Conservation (phyloP, 2,797 vertebrate genomes). For the Cygnus olor region DNA sequence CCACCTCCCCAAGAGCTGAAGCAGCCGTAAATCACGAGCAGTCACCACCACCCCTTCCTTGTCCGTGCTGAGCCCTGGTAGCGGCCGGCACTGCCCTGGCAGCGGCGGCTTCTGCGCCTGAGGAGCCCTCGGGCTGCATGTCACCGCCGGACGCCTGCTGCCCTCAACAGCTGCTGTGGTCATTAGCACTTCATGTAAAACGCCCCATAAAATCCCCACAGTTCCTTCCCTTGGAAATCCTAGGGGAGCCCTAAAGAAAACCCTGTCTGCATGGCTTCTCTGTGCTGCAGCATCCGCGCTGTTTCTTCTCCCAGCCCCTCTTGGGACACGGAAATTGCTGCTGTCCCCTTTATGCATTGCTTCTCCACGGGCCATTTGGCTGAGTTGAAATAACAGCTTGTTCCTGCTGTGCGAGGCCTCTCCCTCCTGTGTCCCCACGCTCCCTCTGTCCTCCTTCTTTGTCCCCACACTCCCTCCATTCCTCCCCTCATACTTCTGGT, state of each 20-base stretch:
- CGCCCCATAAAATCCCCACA: background rate
- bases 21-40: background rate
- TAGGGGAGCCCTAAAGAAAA: background rate
- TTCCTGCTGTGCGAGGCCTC: background rate
- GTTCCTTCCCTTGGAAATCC: background rate
- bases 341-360: background rate
- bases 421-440: background rate
- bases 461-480: background rate
- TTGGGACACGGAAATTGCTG: background rate
- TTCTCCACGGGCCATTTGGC: background rate
- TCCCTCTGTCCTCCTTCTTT: background rate
- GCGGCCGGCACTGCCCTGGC: background rate
- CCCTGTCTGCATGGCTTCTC: background rate
- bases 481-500: background rate
- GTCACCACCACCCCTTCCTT: background rate
- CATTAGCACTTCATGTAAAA: background rate
- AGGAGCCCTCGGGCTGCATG: background rate
- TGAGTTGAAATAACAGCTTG: background rate
- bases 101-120: rapidly evolving
- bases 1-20: background rate
- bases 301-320: background rate
- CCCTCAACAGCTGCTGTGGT: background rate
- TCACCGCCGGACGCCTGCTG: background rate
- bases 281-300: background rate
- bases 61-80: rapidly evolving